A percentile compares a stretch with the other conserved stretches of the same genome.
Evolutionary conservation across 2,888 invertebrate genomes (phyloP).

Genomic region (Zygaena filipendulae): DNA sequence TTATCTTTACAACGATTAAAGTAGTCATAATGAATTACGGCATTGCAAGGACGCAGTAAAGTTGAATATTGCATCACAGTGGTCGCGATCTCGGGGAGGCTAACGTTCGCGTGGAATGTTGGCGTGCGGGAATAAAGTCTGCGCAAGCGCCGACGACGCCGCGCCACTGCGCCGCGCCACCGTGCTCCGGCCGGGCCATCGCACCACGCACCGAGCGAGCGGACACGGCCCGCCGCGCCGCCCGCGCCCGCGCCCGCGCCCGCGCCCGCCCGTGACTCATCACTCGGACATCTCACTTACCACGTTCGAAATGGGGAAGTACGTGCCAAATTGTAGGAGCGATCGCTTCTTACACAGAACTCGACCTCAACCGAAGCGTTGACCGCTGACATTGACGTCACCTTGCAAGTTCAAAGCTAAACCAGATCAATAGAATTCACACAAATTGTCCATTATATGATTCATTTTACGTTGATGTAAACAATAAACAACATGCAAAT

Average conservation of each 20-base stretch:
- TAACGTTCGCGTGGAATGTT: constrained; percentile 61
- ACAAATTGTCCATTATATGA: constrained; percentile 19
- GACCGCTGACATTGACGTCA: constrained; percentile 37
- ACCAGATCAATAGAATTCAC: constrained; percentile 16
- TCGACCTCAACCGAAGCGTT: constrained; percentile 25
- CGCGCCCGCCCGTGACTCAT: constrained; percentile 38
- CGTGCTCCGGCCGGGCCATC: constrained; percentile 3
- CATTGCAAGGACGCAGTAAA: constrained; percentile 69
- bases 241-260: constrained; percentile 21
- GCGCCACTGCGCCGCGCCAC: constrained; percentile 18
- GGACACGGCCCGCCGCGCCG: constrained; percentile 6
- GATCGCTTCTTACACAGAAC: constrained; percentile 24
- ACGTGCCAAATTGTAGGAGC: constrained; percentile 35
- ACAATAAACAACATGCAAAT: no score
- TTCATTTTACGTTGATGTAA: no score
- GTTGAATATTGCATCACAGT: constrained; percentile 67
- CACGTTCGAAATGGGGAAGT: constrained; percentile 39
- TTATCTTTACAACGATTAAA: constrained; percentile 49
- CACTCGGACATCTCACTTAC: constrained; percentile 29
- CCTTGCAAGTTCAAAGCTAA: constrained; percentile 15
- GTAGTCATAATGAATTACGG: constrained; percentile 66
- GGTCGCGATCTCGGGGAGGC: constrained; percentile 51
- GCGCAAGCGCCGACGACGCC: constrained; percentile 25
- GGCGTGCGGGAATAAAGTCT: constrained; percentile 29
- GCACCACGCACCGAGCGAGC: background rate